Percentiles rank a stretch among this genome's conserved stretches.
phyloP scores from a whole-genome alignment of 1,140 invertebrate genomes.

The Conus ventricosus region DNA sequence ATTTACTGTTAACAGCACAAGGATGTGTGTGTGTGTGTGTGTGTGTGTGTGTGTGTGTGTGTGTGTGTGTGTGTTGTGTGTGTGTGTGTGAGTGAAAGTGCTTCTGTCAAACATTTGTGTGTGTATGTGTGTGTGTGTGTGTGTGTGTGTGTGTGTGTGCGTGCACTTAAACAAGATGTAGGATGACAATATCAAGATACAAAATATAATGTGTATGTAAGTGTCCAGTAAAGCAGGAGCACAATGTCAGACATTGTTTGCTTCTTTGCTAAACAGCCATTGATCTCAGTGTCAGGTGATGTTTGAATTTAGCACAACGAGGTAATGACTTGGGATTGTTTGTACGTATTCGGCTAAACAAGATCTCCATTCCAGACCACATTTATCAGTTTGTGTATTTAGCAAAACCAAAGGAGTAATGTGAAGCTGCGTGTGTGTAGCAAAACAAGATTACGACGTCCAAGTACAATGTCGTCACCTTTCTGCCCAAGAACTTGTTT shows the following conservation, averaged over 20 bases:
- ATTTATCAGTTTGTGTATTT: no score
- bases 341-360: no score
- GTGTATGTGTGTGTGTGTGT: not conserved
- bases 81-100: not conserved
- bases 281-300: no score
- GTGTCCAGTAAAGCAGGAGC: not conserved
- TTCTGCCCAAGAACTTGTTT: constrained; percentile 96
- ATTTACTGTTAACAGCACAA: not conserved
- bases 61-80: not conserved
- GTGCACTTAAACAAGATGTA: not conserved
- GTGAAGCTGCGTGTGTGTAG: constrained; percentile 75
- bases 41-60: constrained; percentile 10
- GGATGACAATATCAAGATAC: no score
- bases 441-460: constrained; percentile 98
- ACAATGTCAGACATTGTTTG: no score
- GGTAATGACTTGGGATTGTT: no score
- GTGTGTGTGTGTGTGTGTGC: not conserved
- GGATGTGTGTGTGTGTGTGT: not conserved
- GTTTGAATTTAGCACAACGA: no score
- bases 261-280: no score
- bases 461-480: constrained; percentile 95
- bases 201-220: not conserved
- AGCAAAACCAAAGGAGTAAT: not conserved
- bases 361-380: no score
- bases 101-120: not conserved